Evolutionary conservation across 2,113 vertebrate species (phyloP), one percentile per base, ranked within the genome.

Genomic region (Megalops atlanticus): DNA sequence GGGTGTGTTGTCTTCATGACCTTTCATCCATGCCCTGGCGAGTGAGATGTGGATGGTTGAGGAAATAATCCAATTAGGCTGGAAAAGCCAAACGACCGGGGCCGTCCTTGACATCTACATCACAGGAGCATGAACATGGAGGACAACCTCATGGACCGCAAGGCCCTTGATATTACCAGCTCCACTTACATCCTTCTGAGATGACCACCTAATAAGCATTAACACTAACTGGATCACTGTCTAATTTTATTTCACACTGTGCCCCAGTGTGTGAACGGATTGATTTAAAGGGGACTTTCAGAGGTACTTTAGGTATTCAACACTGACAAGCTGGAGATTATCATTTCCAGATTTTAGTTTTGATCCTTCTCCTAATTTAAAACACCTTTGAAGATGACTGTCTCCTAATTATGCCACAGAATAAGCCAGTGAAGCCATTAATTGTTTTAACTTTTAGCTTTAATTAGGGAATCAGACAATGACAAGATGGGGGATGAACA

Each of bases 361-460:
- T 79, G 35, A 81, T 81, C 76, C 14, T 43, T 64, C 70, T 36
- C 16, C 82, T 81, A 87, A 81, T 82, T 84, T 79, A 84, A 80
- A 74, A 52, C 81, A 85, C 82, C 76, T 84, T 81, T 81, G 77
- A 82, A 84, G 81, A 80, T 64, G 77, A 80, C 40, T 77, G 69
- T 75, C 77, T 80, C 52, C 72, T 78, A 83, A 80, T 85, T 80
- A 41, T 74, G 43, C 52, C 49, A 4, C 76, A 75, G 80, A 70
- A 77, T 40, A 78, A 80, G 38, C 64, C 80, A 85, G 71, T 86
- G 79, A 78, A 82, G 83, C 83, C 47, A 18, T 83, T 86, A 82
- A 84, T 88, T 85, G 86, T 73, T 85, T 86, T 84, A 85, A 86
- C 80, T 78, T 78, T 82, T 35, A 72, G 45, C 47, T 77, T 81